Percentiles rank a stretch among this genome's conserved stretches.
phyloP scores from a whole-genome alignment of 2,888 invertebrate species.

The Baronia brevicornis region DNA sequence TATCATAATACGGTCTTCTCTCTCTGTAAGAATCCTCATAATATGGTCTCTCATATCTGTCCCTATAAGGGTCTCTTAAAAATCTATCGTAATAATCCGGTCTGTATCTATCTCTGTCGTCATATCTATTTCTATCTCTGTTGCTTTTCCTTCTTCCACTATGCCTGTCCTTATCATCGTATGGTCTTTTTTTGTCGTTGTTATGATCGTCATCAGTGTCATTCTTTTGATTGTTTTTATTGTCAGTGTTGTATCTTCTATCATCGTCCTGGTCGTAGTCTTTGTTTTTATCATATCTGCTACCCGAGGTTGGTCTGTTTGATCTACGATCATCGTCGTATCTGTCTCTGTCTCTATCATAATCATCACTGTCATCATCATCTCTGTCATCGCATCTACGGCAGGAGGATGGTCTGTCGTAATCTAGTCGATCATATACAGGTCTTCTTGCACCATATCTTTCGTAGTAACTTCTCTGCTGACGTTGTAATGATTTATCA shows the following conservation, averaged over 20 bases:
- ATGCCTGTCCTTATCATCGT: slow-evolving; percentile 42
- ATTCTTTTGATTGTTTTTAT: slow-evolving; percentile 39
- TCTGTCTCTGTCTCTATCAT: slow-evolving; percentile 30
- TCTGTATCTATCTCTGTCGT: slow-evolving; percentile 58
- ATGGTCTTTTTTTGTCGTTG: slow-evolving; percentile 33
- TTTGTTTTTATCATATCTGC: slow-evolving; percentile 42
- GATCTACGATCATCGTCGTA: slow-evolving; percentile 27
- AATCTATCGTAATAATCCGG: slow-evolving; percentile 63
- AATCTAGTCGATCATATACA: slow-evolving; percentile 39
- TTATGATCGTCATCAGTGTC: slow-evolving; percentile 49
- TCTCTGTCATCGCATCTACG: slow-evolving; percentile 52
- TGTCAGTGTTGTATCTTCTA: slow-evolving; percentile 29
- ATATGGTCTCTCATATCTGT: slow-evolving; percentile 39
- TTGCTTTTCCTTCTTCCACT: slow-evolving; percentile 30
- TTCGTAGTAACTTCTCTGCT: slow-evolving; percentile 56
- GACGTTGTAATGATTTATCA: slow-evolving; percentile 37
- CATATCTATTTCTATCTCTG: slow-evolving; percentile 43
- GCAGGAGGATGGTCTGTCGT: slow-evolving; percentile 36
- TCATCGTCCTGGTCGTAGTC: slow-evolving; percentile 36
- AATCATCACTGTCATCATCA: slow-evolving; percentile 38
- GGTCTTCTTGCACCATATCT: slow-evolving; percentile 45
- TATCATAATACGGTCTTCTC: slow-evolving; percentile 46
- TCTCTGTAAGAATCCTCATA: slow-evolving; percentile 50
- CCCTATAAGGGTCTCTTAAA: slow-evolving; percentile 54
- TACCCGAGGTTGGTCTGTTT: slow-evolving; percentile 53